Evolutionary conservation across 2,113 vertebrate species (phyloP), one percentile per base, ranked within the genome.

Genomic region (Athene cunicularia): DNA sequence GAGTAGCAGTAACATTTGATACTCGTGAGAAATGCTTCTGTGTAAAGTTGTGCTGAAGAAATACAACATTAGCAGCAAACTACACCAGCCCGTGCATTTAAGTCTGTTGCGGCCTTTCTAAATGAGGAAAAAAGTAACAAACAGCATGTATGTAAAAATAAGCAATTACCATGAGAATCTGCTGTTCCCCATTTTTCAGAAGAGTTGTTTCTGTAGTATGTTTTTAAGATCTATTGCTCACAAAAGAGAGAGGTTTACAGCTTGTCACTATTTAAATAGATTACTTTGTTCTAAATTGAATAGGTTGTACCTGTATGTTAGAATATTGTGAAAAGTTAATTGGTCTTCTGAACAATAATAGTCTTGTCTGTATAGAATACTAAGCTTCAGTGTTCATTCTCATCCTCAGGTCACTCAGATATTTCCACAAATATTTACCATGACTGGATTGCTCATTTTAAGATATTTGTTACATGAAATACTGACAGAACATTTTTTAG

Each of bases 141-240:
- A 92, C 66, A 93, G 79, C 80, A 33, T 41, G 19, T 35, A 18
- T 5, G 32, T 70, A 58, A 89, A 94, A 84, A 20, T 14, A 59
- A 74, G 56, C 24, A 60, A 79, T 87, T 73, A n/a, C 80, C 33
- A 14, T 17, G 26, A 94, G 47, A 85, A 94, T 92, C 96, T 86
- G 85, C 77, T 67, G 71, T 68, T 96, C 94, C 90, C 83, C 68
- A 59, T 85, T 95, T 94, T 95, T 86, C 49, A 95, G 70, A 96
- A 67, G 64, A 93, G 92, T 96, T 80, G 53, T 95, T 90, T 76
- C 85, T 95, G 14, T 50, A 60, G 52, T 11, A 53, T 85, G 55
- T 92, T 96, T 93, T 83, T 90, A 90, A 64, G 39, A 83, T 58
- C 62, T 56, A 32, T 43, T 87, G 6, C 11, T 58, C 27, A 12